Evolutionary conservation across 2,797 vertebrate genomes (phyloP), one percentile per base, ranked within the genome.

Genomic region (Muscicapa striata): DNA sequence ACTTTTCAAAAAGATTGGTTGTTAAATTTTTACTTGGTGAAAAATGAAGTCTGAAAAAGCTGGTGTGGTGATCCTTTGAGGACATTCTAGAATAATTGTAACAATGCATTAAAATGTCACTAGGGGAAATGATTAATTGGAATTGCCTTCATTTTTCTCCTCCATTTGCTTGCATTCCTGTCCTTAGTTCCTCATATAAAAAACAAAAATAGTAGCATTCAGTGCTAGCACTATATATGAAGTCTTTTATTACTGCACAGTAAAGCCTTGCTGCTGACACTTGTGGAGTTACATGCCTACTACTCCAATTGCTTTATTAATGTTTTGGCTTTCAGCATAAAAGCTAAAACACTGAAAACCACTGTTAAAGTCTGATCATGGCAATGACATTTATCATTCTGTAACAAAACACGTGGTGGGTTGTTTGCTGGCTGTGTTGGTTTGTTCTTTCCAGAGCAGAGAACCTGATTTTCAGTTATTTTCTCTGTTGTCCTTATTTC

Each of bases 71-170:
- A 96, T 97, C 96, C 94, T 97, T 97, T 84, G 96, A 97, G 97
- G 97, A 95, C 97, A 89, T 97, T 98, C 87, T 96, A 94, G 96
- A 98, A 96, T 97, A 98, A 98, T 97, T 98, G 96, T 97, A 98
- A 95, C 98, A 98, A 98, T 98, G 96, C 98, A 98, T 98, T 98
- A 97, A 97, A 96, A 96, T 97, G 98, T 98, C 98, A 96, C 90
- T 32, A 36, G 90, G 72, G 80, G 68, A 94, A 94, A 95, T 98
- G 98, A 98, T 98, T 98, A 97, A 98, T 98, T 98, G 98, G 96
- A 93, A 95, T 97, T 97, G 95, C 93, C 93, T 97, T 96, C 96
- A 24, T 97, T 97, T 97, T 97, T 96, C 94, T 97, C 89, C 82
- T 96, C 94, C 95, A 89, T 95, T 97, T 97, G 81, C 97, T 95